phyloP scores from a whole-genome alignment of 2,888 invertebrate species.

The Caenorhabditis sp. region DNA sequence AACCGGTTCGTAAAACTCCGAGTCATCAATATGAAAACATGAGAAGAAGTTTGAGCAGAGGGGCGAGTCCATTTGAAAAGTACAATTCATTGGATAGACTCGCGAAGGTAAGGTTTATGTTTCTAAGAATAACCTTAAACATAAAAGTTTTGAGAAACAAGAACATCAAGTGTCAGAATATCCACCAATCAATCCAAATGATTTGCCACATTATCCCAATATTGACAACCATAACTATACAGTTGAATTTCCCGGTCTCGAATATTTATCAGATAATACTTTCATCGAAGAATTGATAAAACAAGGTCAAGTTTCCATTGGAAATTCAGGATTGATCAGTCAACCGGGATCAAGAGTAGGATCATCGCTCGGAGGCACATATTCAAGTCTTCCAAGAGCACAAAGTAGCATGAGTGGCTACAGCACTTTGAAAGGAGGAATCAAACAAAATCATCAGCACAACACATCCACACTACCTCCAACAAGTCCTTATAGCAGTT shows the following conservation, averaged over 20 bases:
- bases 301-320: constrained; percentile 32
- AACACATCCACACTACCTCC: constrained; percentile 35
- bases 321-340: constrained; percentile 32
- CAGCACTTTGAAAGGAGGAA: constrained; percentile 34
- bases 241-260: constrained; percentile 48
- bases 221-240: constrained; percentile 48
- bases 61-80: constrained; percentile 26
- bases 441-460: constrained; percentile 12
- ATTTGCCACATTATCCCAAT: constrained; percentile 36
- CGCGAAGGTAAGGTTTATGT: constrained; percentile 9
- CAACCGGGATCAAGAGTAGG: constrained; percentile 36
- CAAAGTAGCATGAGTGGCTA: constrained; percentile 20
- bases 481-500: constrained; percentile 41
- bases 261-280: constrained; percentile 42
- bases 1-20: constrained; percentile 26
- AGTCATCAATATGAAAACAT: constrained; percentile 32
- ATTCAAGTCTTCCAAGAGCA: constrained; percentile 17
- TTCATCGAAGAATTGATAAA: constrained; percentile 43
- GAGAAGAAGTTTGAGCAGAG: constrained; percentile 38
- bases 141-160: constrained; percentile 20
- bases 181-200: constrained; percentile 28
- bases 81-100: constrained; percentile 33
- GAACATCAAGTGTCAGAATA: constrained; percentile 19
- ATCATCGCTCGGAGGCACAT: constrained; percentile 27
- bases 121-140: no score